These are phyloP conservation scores for Cyprichromis sp. DNA, from an alignment of 2,113 vertebrate species.

Conservation along the genomic window DNA sequence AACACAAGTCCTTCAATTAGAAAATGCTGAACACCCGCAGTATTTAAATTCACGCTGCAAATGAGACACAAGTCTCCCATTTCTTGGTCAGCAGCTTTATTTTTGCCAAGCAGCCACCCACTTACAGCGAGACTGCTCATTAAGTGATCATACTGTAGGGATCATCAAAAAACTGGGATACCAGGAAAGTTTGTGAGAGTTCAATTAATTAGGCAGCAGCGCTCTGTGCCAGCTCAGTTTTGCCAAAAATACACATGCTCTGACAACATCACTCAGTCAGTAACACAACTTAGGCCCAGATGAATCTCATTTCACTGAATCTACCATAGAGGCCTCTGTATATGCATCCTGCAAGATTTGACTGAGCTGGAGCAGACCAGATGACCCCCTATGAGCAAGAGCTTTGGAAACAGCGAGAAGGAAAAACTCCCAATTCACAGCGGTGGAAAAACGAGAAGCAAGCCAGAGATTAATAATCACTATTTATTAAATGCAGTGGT, in stretches of 20 bases:
- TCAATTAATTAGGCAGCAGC: constrained; percentile 17
- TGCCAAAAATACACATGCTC: not conserved
- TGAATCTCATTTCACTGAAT: not conserved
- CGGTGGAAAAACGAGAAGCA: not conserved
- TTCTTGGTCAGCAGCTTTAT: constrained; percentile 56
- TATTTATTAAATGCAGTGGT: not conserved
- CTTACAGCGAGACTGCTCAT: constrained; percentile 30
- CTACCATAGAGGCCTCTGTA: not conserved
- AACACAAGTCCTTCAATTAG: not conserved
- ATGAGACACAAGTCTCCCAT: constrained; percentile 5
- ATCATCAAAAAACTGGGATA: constrained; percentile 34
- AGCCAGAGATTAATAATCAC: not conserved
- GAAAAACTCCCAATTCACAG: not conserved
- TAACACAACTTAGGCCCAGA: not conserved
- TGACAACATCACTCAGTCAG: not conserved
- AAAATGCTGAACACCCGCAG: constrained; percentile 19
- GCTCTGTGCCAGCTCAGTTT: not conserved
- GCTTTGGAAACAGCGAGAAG: not conserved
- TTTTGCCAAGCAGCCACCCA: constrained; percentile 54
- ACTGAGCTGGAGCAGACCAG: not conserved
- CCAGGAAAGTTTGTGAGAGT: not conserved
- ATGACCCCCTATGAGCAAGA: not conserved
- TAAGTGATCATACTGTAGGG: constrained; percentile 35
- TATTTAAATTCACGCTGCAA: not conserved
- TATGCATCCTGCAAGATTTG: not conserved